Evolutionary conservation across 1,140 invertebrate species (phyloP), one percentile per base, ranked within the genome.

Genomic region (Megalonaias nervosa): DNA sequence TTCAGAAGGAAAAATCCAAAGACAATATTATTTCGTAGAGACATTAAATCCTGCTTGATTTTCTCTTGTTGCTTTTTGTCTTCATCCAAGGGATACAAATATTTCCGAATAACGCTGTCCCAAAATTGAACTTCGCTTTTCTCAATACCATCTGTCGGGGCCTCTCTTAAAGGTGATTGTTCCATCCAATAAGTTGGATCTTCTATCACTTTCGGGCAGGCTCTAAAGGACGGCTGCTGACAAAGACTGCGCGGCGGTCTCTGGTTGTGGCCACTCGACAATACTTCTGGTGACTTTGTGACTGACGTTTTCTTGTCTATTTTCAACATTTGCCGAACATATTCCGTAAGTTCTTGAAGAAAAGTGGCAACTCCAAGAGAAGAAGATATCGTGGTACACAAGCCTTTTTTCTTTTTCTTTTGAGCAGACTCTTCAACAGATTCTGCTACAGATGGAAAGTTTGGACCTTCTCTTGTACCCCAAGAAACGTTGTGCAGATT

Each of bases 401-500:
- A 19, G 0, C 65, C 66, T 59, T 69, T 79, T 0, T 38, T 14
- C 15, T 38, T 26, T 23, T 65, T 64, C 15, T 59, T 31, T 56
- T 72, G 15, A 62, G 67, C 67, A 3, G 59, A n/a, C 31, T 26
- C 19, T 61, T 61, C n/a, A 19, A 56, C 67, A 1, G 17, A 19
- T 48, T 70, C 23, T 16, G 69, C 59, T 16, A 78, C 65, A 48
- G 67, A 61, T 2, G 56, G 19, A 21, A 97, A 97, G 87, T 98
- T 98, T 79, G 95, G 94, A 1, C 98, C 97, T 93, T 99, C 98
- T 80, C 98, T 93, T 1, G 98, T 99, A 86, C 98, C 98, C 98
- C 98, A 99, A 0, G 97, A 95, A 79, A 99, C 98, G 69, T 97
- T 95, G 87, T 99, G 98, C 67, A 99, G 91, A 92, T 99, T 99